Conservation (phyloP, 1,140 invertebrate species). For the Platyura marginata region DNA sequence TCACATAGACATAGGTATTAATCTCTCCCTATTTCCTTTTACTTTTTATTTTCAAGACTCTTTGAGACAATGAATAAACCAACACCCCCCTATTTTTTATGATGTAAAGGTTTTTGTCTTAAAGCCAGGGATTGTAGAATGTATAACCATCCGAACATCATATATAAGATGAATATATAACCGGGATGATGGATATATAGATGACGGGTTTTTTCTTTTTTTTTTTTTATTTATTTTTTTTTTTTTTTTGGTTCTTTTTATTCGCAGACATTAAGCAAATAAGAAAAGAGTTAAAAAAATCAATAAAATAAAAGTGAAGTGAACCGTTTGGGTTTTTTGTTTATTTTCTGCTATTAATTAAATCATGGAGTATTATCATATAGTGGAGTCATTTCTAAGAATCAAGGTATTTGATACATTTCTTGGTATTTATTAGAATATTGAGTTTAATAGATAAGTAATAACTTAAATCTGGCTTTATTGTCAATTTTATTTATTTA, state of each 20-base stretch:
- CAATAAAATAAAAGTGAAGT: no score
- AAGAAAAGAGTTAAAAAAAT: background rate
- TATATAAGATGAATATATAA: background rate
- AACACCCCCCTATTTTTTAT: background rate
- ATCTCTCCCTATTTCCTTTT: background rate
- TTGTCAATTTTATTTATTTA: no score
- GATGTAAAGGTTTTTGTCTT: background rate
- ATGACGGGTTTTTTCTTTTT: background rate
- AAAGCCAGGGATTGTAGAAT: background rate
- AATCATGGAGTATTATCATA: background rate
- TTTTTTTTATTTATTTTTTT: background rate
- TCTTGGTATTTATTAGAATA: background rate
- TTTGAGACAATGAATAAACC: background rate
- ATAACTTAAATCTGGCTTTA: background rate
- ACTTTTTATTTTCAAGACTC: background rate
- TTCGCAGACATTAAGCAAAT: background rate
- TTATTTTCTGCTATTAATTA: background rate
- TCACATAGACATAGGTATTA: no score
- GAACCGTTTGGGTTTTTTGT: no score
- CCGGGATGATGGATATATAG: background rate
- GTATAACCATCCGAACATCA: background rate
- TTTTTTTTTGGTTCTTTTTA: no score
- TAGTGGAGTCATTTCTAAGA: background rate
- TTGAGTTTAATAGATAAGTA: background rate
- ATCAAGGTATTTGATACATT: background rate